Conservation (phyloP, 2,113 vertebrate genomes). For the Toxostoma redivivum region DNA sequence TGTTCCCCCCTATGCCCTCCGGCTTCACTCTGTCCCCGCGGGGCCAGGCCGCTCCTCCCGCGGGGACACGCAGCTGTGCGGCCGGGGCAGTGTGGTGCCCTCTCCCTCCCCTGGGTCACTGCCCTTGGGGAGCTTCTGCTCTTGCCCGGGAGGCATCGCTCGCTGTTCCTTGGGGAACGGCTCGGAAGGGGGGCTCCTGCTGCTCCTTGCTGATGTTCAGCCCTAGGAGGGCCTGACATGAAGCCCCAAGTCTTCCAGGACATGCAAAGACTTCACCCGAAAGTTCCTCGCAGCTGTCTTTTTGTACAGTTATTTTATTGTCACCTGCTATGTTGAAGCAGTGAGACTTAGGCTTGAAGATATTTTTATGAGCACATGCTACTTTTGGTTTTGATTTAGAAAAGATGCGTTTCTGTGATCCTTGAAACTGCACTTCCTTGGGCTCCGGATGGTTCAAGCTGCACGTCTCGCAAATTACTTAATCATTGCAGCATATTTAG, state of each 20-base stretch:
- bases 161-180: neutral
- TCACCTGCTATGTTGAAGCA: neutral
- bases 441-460: neutral
- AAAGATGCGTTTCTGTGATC: neutral
- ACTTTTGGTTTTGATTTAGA: neutral
- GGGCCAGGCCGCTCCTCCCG: neutral
- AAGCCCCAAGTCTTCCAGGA: neutral
- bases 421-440: neutral
- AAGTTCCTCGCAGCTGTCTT: neutral
- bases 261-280: accelerated
- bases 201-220: neutral
- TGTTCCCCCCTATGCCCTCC: too few species aligned
- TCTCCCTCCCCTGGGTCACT: neutral
- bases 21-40: accelerated
- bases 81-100: accelerated
- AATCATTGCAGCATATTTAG: neutral
- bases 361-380: neutral
- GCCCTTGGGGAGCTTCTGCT: neutral
- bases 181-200: neutral
- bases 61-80: neutral
- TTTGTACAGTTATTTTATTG: neutral
- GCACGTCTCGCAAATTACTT: neutral
- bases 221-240: accelerated
- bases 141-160: accelerated
- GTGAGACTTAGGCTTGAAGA: neutral